Conservation (phyloP, 1,140 invertebrate genomes). For the Cataglyphis hispanica region DNA sequence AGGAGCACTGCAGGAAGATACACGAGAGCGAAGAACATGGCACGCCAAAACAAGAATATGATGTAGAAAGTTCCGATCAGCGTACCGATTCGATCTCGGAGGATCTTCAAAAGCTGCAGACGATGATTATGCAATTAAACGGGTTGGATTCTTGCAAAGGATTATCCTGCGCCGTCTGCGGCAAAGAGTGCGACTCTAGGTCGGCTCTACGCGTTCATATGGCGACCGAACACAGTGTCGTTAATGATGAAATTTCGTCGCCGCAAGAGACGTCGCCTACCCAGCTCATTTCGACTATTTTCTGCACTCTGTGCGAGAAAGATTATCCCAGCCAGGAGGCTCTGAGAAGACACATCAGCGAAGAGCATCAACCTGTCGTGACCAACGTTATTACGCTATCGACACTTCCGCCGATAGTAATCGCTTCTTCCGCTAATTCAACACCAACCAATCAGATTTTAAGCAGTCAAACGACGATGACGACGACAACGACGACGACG, state of each 20-base stretch:
- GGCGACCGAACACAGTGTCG: conserved; percentile 87
- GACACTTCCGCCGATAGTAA: conserved; percentile 63
- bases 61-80: conserved; percentile 73
- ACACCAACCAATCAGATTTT: conserved; percentile 58
- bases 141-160: conserved; percentile 88
- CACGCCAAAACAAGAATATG: conserved; percentile 77
- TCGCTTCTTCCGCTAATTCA: conserved; percentile 69
- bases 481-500: conserved; percentile 6
- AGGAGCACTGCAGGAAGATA: conserved; percentile 85
- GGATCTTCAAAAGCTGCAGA: conserved; percentile 95
- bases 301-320: conserved; percentile 88
- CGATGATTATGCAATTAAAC: conserved; percentile 96
- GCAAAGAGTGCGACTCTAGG: conserved; percentile 88
- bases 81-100: conserved; percentile 89
- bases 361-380: conserved; percentile 85
- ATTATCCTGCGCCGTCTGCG: conserved; percentile 88
- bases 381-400: conserved; percentile 68
- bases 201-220: conserved; percentile 88
- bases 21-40: conserved; percentile 85
- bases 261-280: conserved; percentile 65
- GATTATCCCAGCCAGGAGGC: conserved; percentile 87
- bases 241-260: conserved; percentile 75
- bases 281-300: conserved; percentile 39
- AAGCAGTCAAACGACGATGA: conserved; percentile 59
- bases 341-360: conserved; percentile 88